Base-by-base conservation (phyloP, 2,797 vertebrate species). In the Pseudocheirus occidentalis region DNA sequence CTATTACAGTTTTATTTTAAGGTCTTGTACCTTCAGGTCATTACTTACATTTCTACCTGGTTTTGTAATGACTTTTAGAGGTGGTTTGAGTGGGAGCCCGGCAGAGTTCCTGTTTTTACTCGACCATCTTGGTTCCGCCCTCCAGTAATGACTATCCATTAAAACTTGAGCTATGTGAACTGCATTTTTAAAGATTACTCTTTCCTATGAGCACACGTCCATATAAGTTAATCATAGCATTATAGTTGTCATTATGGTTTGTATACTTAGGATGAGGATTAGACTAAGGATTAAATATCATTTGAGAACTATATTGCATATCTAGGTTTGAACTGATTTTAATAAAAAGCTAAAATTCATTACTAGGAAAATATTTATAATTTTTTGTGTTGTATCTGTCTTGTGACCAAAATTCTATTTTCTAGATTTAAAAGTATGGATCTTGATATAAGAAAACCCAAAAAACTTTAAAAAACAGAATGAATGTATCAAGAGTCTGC, bases 381-480 rank as follows among this genome's bases (percentile, higher is more conserved):
- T 97, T 98, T 94, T 31, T 27, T 28, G 0, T 96, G 29, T 91
- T 97, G 28, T 50, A 18, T 93, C 94, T 97, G 90, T 91, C 95
- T 94, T 95, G 28, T 95, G 90, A 93, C 94, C 95, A 87, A 94
- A 95, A 59, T 53, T n/a, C 93, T 92, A 0, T 97, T 97, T 98
- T 98, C 89, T 93, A 90, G 58, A 97, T 55, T 34, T 89, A 46
- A 96, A 4, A 5, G 18, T 92, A 94, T 62, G 50, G 92, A 59
- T 57, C 73, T 95, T 97, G 6, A 81, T 58, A 97, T 95, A 31
- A 62, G 12, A 34, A 62, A 59, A 55, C 4, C 1, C 13, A 31
- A 57, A 57, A 57, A 29, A 59, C 11, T 29, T 92, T 96, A 93
- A 93, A 4, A 92, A 91, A 57, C 13, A 55, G 52, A 50, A 21